Evolutionary conservation across 2,797 vertebrate genomes (phyloP).

Genomic region (Sparidentex hasta): DNA sequence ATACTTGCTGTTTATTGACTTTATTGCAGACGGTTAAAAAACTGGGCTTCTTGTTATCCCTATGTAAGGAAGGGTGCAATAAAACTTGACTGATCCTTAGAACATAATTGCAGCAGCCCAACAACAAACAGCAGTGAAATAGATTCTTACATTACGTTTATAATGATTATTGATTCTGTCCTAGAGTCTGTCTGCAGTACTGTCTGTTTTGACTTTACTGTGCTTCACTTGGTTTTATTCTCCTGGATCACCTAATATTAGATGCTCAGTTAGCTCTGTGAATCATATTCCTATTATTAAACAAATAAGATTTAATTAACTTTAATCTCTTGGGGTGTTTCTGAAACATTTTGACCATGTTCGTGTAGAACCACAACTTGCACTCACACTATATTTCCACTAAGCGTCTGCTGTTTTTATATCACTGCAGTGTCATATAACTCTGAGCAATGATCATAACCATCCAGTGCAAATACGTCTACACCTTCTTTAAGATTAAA

Average conservation of each 20-base stretch:
- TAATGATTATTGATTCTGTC: too few species aligned
- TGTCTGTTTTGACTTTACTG: too few species aligned
- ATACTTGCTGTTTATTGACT: background rate
- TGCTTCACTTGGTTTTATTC: background rate
- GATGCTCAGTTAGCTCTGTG: background rate
- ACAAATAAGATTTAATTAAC: background rate
- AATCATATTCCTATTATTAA: background rate
- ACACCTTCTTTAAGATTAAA: too few species aligned
- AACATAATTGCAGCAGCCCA: background rate
- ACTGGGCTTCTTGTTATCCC: too few species aligned
- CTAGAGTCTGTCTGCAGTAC: too few species aligned
- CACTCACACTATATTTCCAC: background rate
- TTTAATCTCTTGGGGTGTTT: background rate
- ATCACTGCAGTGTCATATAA: too few species aligned
- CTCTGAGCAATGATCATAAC: too few species aligned
- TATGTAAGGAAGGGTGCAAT: background rate
- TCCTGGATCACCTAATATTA: background rate
- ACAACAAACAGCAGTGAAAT: background rate
- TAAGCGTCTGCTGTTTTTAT: background rate
- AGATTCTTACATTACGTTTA: too few species aligned
- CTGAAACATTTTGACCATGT: background rate
- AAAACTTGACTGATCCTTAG: constrained; percentile 9
- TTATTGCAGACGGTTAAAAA: too few species aligned
- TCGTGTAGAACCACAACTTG: background rate
- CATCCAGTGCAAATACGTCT: too few species aligned